Base-by-base conservation (phyloP, 1,140 invertebrate genomes). In the Bombus affinis region DNA sequence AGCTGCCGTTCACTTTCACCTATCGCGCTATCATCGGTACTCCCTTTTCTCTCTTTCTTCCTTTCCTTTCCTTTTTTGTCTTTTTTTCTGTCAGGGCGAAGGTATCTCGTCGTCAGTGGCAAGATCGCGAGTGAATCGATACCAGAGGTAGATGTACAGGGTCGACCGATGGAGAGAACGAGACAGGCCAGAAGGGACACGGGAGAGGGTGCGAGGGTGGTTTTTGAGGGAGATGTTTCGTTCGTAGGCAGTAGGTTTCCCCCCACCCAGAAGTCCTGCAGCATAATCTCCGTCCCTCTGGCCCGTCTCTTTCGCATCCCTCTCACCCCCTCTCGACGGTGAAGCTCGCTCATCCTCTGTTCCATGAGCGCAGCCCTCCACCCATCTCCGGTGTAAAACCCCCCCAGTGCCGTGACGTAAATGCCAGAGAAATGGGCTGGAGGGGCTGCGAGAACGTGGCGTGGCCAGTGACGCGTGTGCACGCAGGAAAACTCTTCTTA, bases 401-500 rank as follows among this genome's bases (percentile, higher is more conserved):
- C 89, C 89, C 85, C 85, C 87, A 25, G n/a, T 88, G 86, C 90
- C 88, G 90, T 93, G 92, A 92, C 93, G 93, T 93, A 93, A 94
- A 93, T 91, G 93, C 93, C 93, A 83, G 92, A 93, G 92, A 91
- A 92, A 92, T 92, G 92, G 92, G 92, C 92, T 93, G 92, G 92
- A 91, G 92, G 92, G 93, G 91, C 90, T 90, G 90, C 89, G 91
- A 89, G 90, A 88, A 91, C 86, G 92, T 91, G 92, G 92, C 92
- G 93, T 92, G 92, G 92, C 88, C 93, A 94, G 92, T 94, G 94
- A 95, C 94, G 94, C 94, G 93, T 94, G 93, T 94, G 94, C 94
- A 94, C 94, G 93, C 93, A 93, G 93, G 92, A 94, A 94, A 95
- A 94, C 93, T 94, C 94, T 94, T 93, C 94, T 95, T 94, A 94